These are phyloP conservation scores for Platorchestia sp. DNA, from an alignment of 1,140 invertebrate species.

Conservation along the genomic window DNA sequence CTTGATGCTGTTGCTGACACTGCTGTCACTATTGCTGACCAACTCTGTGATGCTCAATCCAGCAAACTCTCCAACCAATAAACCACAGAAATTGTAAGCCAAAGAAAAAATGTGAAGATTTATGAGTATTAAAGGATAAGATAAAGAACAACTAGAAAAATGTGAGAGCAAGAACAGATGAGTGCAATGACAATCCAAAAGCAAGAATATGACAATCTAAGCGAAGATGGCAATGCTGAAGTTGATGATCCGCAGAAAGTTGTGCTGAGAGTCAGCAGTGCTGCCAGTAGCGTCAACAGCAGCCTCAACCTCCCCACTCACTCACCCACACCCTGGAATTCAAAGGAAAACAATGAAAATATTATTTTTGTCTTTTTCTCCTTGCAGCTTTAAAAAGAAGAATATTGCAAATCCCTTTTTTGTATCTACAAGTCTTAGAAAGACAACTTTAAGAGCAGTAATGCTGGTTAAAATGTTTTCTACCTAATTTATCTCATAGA, in stretches of 20 bases:
- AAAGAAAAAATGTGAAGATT: background rate
- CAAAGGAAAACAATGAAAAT: background rate
- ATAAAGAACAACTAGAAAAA: background rate
- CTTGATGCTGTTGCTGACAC: conserved; percentile 48
- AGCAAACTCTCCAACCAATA: background rate
- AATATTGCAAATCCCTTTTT: too few species aligned
- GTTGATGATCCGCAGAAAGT: conserved; percentile 6
- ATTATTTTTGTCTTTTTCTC: too few species aligned
- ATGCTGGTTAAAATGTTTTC: too few species aligned
- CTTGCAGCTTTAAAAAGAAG: too few species aligned
- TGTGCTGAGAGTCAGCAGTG: conserved; percentile 11
- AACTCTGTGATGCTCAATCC: background rate
- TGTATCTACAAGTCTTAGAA: too few species aligned
- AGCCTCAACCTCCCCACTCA: conserved; percentile 52
- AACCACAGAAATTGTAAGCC: background rate
- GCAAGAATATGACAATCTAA: background rate
- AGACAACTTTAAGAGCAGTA: too few species aligned
- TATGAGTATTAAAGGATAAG: too few species aligned
- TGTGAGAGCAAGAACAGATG: background rate
- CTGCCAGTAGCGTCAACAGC: conserved; percentile 52
- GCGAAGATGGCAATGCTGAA: background rate
- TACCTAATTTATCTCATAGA: too few species aligned
- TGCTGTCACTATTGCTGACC: conserved; percentile 50
- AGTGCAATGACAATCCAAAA: background rate
- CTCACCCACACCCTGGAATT: conserved; percentile 48